A percentile compares a stretch with the other conserved stretches of the same genome.
phyloP scores from a whole-genome alignment of 1,140 invertebrate genomes.

The Caenorhabditis brenneri region DNA sequence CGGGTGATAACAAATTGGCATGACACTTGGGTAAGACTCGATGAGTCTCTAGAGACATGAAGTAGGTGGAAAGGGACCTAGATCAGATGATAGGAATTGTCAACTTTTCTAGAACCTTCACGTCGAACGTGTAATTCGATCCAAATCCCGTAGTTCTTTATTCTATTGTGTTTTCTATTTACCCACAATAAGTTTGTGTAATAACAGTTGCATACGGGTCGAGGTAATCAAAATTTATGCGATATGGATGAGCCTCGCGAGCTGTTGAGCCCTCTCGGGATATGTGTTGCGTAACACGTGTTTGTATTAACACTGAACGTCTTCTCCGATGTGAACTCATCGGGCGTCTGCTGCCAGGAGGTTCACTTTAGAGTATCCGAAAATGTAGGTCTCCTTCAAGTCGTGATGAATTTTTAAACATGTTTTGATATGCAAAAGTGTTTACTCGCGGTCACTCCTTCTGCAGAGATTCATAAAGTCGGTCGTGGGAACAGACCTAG shows the following conservation, averaged over 20 bases:
- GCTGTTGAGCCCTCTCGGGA: conserved; percentile 20
- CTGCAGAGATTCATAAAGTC: not conserved
- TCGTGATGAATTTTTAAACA: conserved; percentile 39
- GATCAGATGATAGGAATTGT: not conserved
- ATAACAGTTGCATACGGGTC: conserved; percentile 13
- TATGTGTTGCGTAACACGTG: conserved; percentile 32
- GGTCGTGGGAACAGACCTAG: not conserved
- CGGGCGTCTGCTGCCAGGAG: not conserved
- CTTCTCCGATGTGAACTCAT: not conserved
- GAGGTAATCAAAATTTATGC: conserved; percentile 35
- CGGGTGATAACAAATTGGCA: conserved; percentile 40
- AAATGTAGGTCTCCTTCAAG: not conserved
- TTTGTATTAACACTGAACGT: conserved; percentile 21
- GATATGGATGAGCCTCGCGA: conserved; percentile 24
- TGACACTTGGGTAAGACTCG: conserved; percentile 29
- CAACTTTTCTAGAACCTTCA: not conserved
- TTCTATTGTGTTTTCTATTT: conserved; percentile 13
- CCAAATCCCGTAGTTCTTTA: conserved; percentile 10
- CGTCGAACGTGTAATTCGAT: conserved; percentile 3
- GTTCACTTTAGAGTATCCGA: not conserved
- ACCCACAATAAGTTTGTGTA: conserved; percentile 27
- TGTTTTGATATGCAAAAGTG: conserved; percentile 43
- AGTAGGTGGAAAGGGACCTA: not conserved
- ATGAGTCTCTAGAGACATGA: not conserved
- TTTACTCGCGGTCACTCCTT: conserved; percentile 19